Conservation (phyloP, 1,140 invertebrate species). For the Anastatus disparis region DNA sequence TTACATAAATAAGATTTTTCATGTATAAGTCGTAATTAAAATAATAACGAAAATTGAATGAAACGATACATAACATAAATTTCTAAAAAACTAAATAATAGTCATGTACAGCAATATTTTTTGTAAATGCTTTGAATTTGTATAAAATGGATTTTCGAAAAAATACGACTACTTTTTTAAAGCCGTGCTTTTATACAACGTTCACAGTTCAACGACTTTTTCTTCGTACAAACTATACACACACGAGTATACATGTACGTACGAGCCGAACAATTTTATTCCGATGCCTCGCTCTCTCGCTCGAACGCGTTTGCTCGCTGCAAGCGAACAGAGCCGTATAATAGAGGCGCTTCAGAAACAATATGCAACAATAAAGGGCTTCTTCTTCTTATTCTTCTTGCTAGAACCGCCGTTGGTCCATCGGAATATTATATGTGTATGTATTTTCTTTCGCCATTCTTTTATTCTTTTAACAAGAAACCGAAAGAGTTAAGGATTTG, state of each 20-base stretch:
- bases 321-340: constrained; percentile 22
- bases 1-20: no score
- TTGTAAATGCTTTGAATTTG: no score
- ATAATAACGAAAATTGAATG: no score
- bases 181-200: not conserved
- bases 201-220: constrained; percentile 26
- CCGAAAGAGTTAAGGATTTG: no score
- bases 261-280: constrained; percentile 49
- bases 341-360: constrained; percentile 53
- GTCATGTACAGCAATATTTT: no score
- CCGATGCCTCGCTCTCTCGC: constrained; percentile 42
- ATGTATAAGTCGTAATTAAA: no score
- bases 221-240: not conserved
- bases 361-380: constrained; percentile 61
- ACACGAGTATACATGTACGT: not conserved
- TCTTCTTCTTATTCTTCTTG: no score
- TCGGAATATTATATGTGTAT: constrained; percentile 15
- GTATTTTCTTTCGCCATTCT: not conserved
- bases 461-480: no score
- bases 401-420: constrained; percentile 52
- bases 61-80: no score
- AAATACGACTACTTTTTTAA: not conserved
- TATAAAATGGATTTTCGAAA: not conserved
- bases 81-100: no score
- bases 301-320: constrained; percentile 8